A percentile compares a stretch with the other conserved stretches of the same genome.
phyloP scores from a whole-genome alignment of 35 echinoderm and acorn worm species.

The Diadema setosum region DNA sequence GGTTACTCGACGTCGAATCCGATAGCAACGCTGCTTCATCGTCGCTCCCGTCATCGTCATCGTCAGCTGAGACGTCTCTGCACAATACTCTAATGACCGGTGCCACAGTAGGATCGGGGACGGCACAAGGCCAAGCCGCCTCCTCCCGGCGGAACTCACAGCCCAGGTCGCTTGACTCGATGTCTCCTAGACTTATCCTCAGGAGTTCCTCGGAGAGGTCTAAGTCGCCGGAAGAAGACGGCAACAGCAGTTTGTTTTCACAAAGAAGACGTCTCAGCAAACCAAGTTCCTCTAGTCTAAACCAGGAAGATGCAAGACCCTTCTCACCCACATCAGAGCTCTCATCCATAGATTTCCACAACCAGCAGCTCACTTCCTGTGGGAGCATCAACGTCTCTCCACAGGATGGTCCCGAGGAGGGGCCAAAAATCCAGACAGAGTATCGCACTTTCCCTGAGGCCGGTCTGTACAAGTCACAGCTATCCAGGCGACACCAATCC shows the following conservation, averaged over 20 bases:
- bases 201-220: not conserved
- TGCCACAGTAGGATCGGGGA: not conserved
- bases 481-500: not conserved
- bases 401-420: not conserved
- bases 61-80: not conserved
- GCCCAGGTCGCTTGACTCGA: not conserved
- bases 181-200: not conserved
- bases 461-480: not conserved
- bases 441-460: not conserved
- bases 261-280: not conserved
- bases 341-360: not conserved
- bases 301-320: not conserved
- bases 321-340: not conserved
- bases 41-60: not conserved
- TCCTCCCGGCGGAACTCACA: not conserved
- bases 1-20: not conserved
- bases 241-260: not conserved
- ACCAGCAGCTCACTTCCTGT: not conserved
- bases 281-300: too few relatives aligned
- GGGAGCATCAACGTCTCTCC: not conserved
- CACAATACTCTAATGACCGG: not conserved
- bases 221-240: not conserved
- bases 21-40: not conserved
- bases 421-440: not conserved
- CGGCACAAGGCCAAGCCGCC: not conserved